phyloP scores from a whole-genome alignment of 53 echinoderm and acorn worm genomes.

The Actinopyga echinites region DNA sequence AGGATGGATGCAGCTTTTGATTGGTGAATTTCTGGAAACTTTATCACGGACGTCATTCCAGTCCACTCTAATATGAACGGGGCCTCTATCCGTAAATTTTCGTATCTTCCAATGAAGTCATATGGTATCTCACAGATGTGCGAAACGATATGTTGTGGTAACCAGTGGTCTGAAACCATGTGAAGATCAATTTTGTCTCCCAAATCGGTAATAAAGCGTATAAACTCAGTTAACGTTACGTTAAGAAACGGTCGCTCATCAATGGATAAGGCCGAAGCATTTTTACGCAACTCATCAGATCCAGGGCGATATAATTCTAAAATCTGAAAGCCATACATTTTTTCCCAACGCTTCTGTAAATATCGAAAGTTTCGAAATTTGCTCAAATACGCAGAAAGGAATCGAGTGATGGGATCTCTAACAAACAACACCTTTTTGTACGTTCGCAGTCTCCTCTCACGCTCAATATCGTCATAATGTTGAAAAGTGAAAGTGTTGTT shows the following conservation, averaged over 20 bases:
- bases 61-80: slow-evolving; percentile 70
- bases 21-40: slow-evolving; percentile 60
- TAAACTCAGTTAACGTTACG: slow-evolving; percentile 65
- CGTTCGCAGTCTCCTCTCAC: slow-evolving; percentile 26
- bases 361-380: slow-evolving; percentile 48
- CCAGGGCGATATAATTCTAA: slow-evolving; percentile 56
- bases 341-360: slow-evolving; percentile 69
- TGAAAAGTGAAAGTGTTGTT: background rate
- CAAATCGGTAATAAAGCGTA: slow-evolving; percentile 52
- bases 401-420: slow-evolving; percentile 72
- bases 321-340: slow-evolving; percentile 48
- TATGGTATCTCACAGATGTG: no score
- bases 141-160: slow-evolving; percentile 64
- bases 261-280: background rate
- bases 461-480: slow-evolving; percentile 6
- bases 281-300: slow-evolving; percentile 4
- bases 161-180: slow-evolving; percentile 69
- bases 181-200: slow-evolving; percentile 50
- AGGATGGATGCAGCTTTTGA: slow-evolving; percentile 57
- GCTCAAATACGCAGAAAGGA: slow-evolving; percentile 69
- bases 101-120: slow-evolving; percentile 87
- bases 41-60: slow-evolving; percentile 44
- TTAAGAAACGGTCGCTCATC: slow-evolving; percentile 49
- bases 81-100: slow-evolving; percentile 68
- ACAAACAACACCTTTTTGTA: no score